phyloP scores from a whole-genome alignment of 1,140 invertebrate genomes.

The Globodera rostochiensis region DNA sequence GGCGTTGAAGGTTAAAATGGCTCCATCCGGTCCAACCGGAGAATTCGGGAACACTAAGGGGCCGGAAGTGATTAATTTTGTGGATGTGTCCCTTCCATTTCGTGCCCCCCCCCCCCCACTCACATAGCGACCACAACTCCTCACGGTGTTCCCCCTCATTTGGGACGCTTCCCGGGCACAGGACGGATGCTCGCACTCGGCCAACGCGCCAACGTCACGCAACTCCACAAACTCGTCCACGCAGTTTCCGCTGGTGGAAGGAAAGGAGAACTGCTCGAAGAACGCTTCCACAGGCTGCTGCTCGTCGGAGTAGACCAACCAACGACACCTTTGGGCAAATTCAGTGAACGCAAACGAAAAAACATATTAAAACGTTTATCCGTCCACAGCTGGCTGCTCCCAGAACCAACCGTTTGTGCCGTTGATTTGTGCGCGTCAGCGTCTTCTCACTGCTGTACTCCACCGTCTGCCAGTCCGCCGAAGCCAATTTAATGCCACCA shows the following conservation, averaged over 20 bases:
- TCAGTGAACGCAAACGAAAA: background rate
- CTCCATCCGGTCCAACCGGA: no score
- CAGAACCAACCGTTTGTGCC: slow-evolving; percentile 41
- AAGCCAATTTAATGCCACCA: slow-evolving; percentile 42
- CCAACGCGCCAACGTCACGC: slow-evolving; percentile 54
- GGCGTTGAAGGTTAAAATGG: background rate
- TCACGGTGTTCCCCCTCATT: slow-evolving; percentile 19
- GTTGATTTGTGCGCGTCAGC: slow-evolving; percentile 54
- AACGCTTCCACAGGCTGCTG: slow-evolving; percentile 50
- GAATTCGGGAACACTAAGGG: background rate
- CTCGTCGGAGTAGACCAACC: slow-evolving; percentile 42
- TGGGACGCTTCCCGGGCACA: slow-evolving; percentile 44
- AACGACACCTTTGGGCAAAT: slow-evolving; percentile 42
- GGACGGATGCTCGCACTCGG: slow-evolving; percentile 59
- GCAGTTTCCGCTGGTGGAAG: slow-evolving; percentile 50
- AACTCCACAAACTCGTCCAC: slow-evolving; percentile 59
- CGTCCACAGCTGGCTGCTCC: background rate
- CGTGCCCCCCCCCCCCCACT: slow-evolving; percentile 26
- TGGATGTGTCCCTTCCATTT: background rate
- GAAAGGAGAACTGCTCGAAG: slow-evolving; percentile 59
- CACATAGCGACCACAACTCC: slow-evolving; percentile 45
- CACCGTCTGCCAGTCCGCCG: slow-evolving; percentile 11
- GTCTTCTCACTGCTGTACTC: slow-evolving; percentile 47
- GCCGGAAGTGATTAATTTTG: background rate
- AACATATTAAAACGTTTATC: background rate